Evolutionary conservation across 2,113 vertebrate species (phyloP).

Genomic region (Trematomus loennbergii): DNA sequence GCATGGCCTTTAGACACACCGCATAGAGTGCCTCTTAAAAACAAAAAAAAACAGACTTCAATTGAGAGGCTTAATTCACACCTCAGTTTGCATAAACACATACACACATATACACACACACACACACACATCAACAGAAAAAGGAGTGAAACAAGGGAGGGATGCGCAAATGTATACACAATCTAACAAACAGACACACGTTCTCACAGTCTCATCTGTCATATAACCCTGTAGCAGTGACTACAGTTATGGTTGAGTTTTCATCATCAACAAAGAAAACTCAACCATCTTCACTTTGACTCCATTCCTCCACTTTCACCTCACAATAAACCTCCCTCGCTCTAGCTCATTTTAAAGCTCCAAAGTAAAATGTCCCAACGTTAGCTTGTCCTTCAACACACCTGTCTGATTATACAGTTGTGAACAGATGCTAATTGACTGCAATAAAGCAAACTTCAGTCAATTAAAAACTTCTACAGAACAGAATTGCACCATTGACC

Average conservation of each 20-base stretch:
- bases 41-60: conserved; percentile 50
- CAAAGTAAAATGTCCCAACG: too few relatives aligned
- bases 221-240: not conserved
- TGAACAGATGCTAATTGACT: conserved; percentile 16
- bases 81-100: conserved; percentile 30
- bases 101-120: not conserved
- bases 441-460: not conserved
- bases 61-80: conserved; percentile 56
- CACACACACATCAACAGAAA: conserved; percentile 20
- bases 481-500: conserved; percentile 17
- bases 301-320: not conserved
- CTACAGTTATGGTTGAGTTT: too few relatives aligned
- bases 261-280: conserved; percentile 25
- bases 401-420: not conserved
- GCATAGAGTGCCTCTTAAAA: conserved; percentile 60
- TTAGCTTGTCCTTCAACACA: conserved; percentile 22
- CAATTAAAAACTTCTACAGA: conserved; percentile 22
- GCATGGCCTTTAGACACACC: conserved; percentile 61
- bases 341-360: not conserved
- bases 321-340: not conserved
- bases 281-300: conserved; percentile 9
- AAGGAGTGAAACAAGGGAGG: not conserved
- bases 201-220: conserved; percentile 8
- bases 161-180: not conserved
- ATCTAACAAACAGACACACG: not conserved